Evolutionary conservation across 2,888 invertebrate genomes (phyloP).

Genomic region (Polymixis flavicincta): DNA sequence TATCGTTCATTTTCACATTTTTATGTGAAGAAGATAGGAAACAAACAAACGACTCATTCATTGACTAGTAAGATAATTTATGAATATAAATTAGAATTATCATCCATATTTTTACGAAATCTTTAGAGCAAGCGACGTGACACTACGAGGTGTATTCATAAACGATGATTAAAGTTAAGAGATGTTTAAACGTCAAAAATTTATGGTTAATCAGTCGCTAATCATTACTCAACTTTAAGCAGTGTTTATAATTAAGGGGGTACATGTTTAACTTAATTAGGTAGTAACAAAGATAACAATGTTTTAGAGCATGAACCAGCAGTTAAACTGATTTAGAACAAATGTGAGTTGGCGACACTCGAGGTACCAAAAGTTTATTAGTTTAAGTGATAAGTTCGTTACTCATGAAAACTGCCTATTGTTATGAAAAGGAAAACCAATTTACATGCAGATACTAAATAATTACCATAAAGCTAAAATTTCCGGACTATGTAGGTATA

Average conservation of each 20-base stretch:
- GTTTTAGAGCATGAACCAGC: neutral
- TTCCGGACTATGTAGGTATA: too few relatives aligned
- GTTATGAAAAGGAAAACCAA: neutral
- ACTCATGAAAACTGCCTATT: slow-evolving; percentile 1
- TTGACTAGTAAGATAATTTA: slow-evolving; percentile 30
- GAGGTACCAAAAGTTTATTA: neutral
- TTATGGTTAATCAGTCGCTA: too few relatives aligned
- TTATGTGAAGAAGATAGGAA: slow-evolving; percentile 54
- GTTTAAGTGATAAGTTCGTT: neutral
- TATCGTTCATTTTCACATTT: slow-evolving; percentile 56
- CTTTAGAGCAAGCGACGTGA: neutral
- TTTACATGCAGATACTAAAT: neutral
- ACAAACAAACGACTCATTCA: slow-evolving; percentile 48
- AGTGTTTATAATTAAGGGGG: too few relatives aligned
- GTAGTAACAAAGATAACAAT: slow-evolving; percentile 11
- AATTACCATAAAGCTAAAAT: neutral
- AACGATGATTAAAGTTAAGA: too few relatives aligned
- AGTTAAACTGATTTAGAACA: neutral
- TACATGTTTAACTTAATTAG: neutral
- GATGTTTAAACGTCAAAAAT: too few relatives aligned
- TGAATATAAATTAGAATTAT: slow-evolving; percentile 45
- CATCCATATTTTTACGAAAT: neutral
- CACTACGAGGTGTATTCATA: too few relatives aligned
- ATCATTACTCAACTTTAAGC: too few relatives aligned
- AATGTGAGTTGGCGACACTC: neutral